A percentile compares a stretch with the other conserved stretches of the same genome.
Evolutionary conservation across 2,888 invertebrate genomes (phyloP).

Genomic region (Azorinus chamasolen): DNA sequence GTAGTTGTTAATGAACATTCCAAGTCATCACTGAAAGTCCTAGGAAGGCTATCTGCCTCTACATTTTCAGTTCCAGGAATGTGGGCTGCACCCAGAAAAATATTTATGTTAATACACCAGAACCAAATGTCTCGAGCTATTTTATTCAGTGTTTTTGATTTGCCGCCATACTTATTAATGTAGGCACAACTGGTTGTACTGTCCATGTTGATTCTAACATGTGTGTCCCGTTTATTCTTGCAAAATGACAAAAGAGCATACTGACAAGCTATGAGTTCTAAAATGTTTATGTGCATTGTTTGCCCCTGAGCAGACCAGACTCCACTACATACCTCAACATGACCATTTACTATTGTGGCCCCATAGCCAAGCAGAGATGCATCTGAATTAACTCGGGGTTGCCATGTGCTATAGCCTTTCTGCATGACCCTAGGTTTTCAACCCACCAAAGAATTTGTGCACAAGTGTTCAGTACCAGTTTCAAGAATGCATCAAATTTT

Average conservation of each 20-base stretch:
- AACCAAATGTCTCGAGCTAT: conserved; percentile 31
- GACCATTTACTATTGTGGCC: conserved; percentile 3
- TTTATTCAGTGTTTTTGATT: conserved; percentile 23
- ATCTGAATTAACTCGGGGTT: conserved; percentile 17
- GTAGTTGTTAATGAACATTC: conserved; percentile 45
- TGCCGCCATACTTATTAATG: conserved; percentile 53
- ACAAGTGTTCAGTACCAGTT: too few relatives aligned
- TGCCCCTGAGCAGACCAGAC: conserved; percentile 36
- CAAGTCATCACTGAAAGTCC: conserved; percentile 44
- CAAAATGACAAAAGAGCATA: conserved; percentile 22
- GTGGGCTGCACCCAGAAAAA: conserved; percentile 40
- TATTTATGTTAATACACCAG: conserved; percentile 30
- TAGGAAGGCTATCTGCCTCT: conserved; percentile 42
- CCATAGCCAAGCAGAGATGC: conserved; percentile 14
- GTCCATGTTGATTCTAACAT: conserved; percentile 29
- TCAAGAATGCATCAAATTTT: too few relatives aligned
- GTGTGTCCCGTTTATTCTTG: conserved; percentile 4
- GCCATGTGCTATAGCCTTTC: conserved; percentile 3
- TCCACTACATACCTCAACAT: conserved; percentile 7
- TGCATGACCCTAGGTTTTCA: neutral
- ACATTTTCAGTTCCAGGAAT: conserved; percentile 37
- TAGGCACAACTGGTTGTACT: conserved; percentile 49
- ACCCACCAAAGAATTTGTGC: too few relatives aligned
- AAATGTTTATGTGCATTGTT: conserved; percentile 31
- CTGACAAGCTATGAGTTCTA: conserved; percentile 40